Percentiles rank a stretch among this genome's conserved stretches.
phyloP scores from a whole-genome alignment of 2,113 vertebrate species.

The Aegotheles bennettii region DNA sequence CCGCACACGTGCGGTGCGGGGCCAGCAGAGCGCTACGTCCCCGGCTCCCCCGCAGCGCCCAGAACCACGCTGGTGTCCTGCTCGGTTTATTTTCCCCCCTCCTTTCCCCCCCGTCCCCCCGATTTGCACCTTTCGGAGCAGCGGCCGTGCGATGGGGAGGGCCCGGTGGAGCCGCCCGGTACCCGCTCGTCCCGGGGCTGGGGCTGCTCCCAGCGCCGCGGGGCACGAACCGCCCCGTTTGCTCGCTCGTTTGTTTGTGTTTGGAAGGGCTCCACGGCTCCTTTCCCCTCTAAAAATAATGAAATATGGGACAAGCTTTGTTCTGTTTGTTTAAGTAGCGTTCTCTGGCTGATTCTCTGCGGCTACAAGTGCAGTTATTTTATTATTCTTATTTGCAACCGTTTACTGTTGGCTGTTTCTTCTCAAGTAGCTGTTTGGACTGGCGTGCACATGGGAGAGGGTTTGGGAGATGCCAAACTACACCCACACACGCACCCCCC shows the following conservation, averaged over 20 bases:
- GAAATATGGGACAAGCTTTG: conserved; percentile 22
- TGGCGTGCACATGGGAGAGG: neutral
- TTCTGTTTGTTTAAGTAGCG: conserved; percentile 51
- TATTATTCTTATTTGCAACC: conserved; percentile 19
- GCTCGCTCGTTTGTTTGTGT: neutral
- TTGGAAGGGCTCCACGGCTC: neutral
- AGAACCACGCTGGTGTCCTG: no score
- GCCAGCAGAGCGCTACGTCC: neutral
- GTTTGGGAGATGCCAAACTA: neutral
- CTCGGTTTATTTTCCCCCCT: no score
- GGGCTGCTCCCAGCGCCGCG: neutral
- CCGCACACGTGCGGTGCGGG: neutral
- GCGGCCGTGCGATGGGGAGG: neutral
- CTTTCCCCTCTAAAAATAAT: conserved; percentile 15
- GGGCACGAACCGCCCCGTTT: neutral
- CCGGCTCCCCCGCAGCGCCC: neutral
- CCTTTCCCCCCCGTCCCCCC: rapidly evolving
- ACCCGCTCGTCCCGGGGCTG: neutral
- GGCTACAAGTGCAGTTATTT: conserved; percentile 41
- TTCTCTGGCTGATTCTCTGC: conserved; percentile 14
- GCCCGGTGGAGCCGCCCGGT: neutral
- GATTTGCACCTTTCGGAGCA: neutral
- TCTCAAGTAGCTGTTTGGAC: neutral
- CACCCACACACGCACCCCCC: neutral
- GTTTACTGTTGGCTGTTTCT: neutral